A percentile compares a stretch with the other conserved stretches of the same genome.
Evolutionary conservation across 2,797 vertebrate genomes (phyloP).

Genomic region (Microctenopoma lineatum): DNA sequence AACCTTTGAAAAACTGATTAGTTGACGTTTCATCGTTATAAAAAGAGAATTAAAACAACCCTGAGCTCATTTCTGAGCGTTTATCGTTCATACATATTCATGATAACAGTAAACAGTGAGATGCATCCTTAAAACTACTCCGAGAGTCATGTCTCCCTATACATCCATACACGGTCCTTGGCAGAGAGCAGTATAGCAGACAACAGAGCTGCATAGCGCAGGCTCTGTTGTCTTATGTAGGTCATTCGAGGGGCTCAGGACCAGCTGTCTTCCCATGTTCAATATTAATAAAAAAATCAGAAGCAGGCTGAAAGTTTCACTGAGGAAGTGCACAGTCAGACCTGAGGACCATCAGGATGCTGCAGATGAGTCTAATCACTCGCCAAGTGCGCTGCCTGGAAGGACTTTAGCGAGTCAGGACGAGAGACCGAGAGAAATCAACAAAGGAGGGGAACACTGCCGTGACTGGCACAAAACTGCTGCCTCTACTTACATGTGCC

Average conservation of each 20-base stretch:
- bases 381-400: slow-evolving; percentile 23
- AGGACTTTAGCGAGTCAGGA: slow-evolving; percentile 15
- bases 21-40: too few relatives aligned
- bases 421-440: not conserved
- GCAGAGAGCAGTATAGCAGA: too few relatives aligned
- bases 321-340: slow-evolving; percentile 38
- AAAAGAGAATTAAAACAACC: too few relatives aligned
- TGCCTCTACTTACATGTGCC: slow-evolving; percentile 10
- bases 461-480: slow-evolving; percentile 7
- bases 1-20: too few relatives aligned
- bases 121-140: too few relatives aligned
- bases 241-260: not conserved
- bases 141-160: too few relatives aligned
- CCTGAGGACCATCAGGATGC: slow-evolving; percentile 35
- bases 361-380: slow-evolving; percentile 37
- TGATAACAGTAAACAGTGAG: too few relatives aligned
- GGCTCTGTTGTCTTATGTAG: not conserved
- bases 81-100: too few relatives aligned
- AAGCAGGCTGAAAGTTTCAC: slow-evolving; percentile 7
- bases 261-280: not conserved
- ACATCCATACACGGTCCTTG: too few relatives aligned
- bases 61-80: too few relatives aligned
- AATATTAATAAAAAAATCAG: not conserved
- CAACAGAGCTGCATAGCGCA: too few relatives aligned
- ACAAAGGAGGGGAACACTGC: slow-evolving; percentile 8